These are phyloP conservation scores for Mechanitis messenoides DNA, from an alignment of 2,888 invertebrate genomes.

Conservation along the genomic window DNA sequence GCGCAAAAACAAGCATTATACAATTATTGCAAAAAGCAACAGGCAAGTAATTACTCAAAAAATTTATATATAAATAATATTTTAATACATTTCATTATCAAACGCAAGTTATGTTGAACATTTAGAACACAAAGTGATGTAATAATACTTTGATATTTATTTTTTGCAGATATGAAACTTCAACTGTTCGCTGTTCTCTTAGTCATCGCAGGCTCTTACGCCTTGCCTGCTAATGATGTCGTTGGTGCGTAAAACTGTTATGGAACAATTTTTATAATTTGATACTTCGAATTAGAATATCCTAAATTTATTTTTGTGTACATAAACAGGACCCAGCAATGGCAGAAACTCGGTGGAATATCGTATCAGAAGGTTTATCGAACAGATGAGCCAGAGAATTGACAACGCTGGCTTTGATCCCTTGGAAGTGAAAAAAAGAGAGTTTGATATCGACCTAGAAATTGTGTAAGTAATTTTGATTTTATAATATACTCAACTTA, in stretches of 20 bases:
- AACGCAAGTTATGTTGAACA: too few relatives aligned
- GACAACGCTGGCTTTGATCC: not conserved
- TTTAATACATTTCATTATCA: too few relatives aligned
- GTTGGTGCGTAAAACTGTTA: not conserved
- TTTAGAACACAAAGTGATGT: too few relatives aligned
- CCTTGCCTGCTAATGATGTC: not conserved
- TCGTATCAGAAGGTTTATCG: not conserved
- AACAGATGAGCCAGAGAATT: not conserved
- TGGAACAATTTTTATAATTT: too few relatives aligned
- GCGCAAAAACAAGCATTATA: too few relatives aligned
- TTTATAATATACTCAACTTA: not conserved
- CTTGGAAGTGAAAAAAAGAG: not conserved
- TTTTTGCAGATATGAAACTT: not conserved
- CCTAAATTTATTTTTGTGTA: too few relatives aligned
- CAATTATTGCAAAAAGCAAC: too few relatives aligned
- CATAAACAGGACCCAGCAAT: not conserved
- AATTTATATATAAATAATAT: too few relatives aligned
- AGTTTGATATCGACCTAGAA: not conserved
- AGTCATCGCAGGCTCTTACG: not conserved
- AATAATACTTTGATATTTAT: too few relatives aligned
- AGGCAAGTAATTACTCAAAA: too few relatives aligned
- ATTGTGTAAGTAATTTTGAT: not conserved
- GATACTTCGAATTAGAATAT: too few relatives aligned
- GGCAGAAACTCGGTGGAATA: not conserved
- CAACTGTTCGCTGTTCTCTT: constrained; percentile 5